These are phyloP conservation scores for Prietella phreatophila DNA, from an alignment of 2,113 vertebrate genomes.

Conservation along the genomic window DNA sequence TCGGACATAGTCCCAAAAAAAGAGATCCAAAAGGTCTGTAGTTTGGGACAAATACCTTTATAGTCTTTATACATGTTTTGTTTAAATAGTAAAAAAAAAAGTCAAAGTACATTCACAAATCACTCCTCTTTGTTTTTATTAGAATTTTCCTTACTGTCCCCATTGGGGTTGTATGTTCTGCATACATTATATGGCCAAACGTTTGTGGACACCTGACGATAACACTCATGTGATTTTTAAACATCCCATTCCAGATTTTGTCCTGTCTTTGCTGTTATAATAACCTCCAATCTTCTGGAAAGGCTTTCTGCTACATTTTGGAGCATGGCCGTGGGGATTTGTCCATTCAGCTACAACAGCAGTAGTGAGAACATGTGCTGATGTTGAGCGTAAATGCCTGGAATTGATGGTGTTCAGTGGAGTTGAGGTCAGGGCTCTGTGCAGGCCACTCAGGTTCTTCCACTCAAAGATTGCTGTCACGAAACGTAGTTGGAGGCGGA, in stretches of 20 bases:
- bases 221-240: not conserved
- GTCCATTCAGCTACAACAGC: not conserved
- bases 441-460: not conserved
- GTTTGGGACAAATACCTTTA: too few species aligned
- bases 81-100: too few species aligned
- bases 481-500: too few species aligned
- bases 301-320: not conserved
- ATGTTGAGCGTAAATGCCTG: not conserved
- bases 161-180: too few species aligned
- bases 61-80: too few species aligned
- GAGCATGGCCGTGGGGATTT: not conserved
- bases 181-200: not conserved
- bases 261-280: not conserved
- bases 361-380: not conserved
- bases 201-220: not conserved
- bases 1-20: too few species aligned
- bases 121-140: too few species aligned
- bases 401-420: not conserved
- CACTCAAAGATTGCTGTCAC: not conserved
- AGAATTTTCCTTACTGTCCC: too few species aligned
- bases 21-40: too few species aligned
- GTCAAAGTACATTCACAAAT: too few species aligned
- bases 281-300: not conserved
- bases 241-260: not conserved
- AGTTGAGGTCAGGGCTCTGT: not conserved